Base-by-base conservation (phyloP, 1,140 invertebrate genomes). In the Papilio polytes region DNA sequence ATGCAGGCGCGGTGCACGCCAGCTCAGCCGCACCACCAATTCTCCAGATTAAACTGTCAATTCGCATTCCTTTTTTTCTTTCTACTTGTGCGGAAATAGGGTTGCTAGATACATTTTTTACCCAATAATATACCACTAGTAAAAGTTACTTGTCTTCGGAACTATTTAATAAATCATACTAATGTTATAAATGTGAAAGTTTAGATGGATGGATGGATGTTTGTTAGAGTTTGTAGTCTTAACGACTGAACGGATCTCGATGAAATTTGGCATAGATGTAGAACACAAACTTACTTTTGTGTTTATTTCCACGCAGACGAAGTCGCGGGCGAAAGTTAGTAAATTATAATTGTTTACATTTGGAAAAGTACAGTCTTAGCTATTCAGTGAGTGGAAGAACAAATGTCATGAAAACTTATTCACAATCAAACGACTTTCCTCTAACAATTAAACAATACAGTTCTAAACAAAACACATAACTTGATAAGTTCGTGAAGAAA, bases 11-110 rank as follows among this genome's bases (percentile, higher is more conserved):
- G 66, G 44, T 73, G 80, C 72, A 80, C 81, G 81, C 86, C 84
- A 83, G 74, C 78, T 80, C 81, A 85, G 83, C 85, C 82, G 82
- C 83, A 84, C 85, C 82, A 85, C 85, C 91, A 85, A 89, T 88
- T 87, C 85, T 84, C 85, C 78, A 89, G 89, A 91, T 92, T 91
- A 91, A 92, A 91, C 90, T 93, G 90, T 92, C 91, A 93, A 93
- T 94, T 90, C 87, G 83, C 79, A 81, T 86, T 83, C 84, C 82
- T 87, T 84, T 81, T 82, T 46, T 85, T 85, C 81, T 82, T 86
- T 86, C 81, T 22, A 78, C 77, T 36, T 26, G 70, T 78, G 36
- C 13, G 1, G 31, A 63, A 46, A 66, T 78, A 78, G 77, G 77
- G 77, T 66, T 78, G 77, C 80, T 80, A 73, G 41, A 76, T 82